phyloP scores from a whole-genome alignment of 2,888 invertebrate species.

The Pyrrhosoma nymphula region DNA sequence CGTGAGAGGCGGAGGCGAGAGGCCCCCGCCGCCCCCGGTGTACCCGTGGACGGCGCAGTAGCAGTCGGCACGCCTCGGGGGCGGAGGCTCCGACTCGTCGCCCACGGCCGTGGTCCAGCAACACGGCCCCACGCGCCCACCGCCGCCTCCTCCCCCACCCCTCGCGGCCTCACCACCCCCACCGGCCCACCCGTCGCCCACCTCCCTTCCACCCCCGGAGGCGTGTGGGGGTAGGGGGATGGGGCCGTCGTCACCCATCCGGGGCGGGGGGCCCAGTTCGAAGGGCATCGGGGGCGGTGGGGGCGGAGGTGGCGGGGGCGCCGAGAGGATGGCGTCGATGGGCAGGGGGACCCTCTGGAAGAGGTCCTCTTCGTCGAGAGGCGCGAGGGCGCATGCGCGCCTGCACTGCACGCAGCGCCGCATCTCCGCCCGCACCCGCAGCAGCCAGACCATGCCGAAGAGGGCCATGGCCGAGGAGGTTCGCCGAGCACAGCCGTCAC shows the following conservation, averaged over 20 bases:
- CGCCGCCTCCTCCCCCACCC: not conserved
- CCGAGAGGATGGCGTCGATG: conserved; percentile 73
- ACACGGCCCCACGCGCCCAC: conserved; percentile 31
- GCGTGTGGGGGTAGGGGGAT: not conserved
- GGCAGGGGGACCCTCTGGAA: conserved; percentile 69
- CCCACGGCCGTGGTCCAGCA: conserved; percentile 40
- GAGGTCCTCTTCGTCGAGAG: conserved; percentile 50
- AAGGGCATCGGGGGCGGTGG: conserved; percentile 79
- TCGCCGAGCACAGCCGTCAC: conserved; percentile 73
- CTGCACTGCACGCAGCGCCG: conserved; percentile 87
- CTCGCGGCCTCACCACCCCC: not conserved
- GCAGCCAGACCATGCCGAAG: conserved; percentile 91
- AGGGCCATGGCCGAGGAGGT: conserved; percentile 85
- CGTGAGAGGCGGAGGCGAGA: not conserved
- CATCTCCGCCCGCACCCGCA: conserved; percentile 89
- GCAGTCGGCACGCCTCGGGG: not conserved
- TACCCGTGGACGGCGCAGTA: conserved; percentile 49
- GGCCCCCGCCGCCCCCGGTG: not conserved
- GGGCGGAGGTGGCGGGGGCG: conserved; percentile 78
- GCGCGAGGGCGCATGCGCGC: not conserved
- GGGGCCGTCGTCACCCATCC: not conserved
- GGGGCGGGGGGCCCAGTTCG: not conserved
- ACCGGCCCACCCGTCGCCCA: conserved; percentile 49
- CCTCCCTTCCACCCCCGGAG: conserved; percentile 58
- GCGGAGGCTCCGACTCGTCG: conserved; percentile 20